phyloP scores from a whole-genome alignment of 2,113 vertebrate genomes.

The Vombatus ursinus region DNA sequence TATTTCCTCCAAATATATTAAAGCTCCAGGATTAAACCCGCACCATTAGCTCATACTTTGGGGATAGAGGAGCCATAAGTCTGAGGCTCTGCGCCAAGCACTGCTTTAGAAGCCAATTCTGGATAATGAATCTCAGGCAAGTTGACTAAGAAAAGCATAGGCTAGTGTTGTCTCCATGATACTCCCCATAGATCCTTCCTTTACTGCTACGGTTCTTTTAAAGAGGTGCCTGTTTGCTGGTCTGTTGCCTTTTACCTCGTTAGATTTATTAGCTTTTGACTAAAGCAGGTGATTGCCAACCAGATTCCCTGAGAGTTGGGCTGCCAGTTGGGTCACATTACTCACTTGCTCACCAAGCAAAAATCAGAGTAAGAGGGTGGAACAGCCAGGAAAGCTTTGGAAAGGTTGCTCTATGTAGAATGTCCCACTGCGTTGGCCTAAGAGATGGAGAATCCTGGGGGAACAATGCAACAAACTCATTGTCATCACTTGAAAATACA shows the following conservation, averaged over 20 bases:
- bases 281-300: conserved; percentile 31
- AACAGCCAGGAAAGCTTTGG: neutral
- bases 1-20: neutral
- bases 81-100: neutral
- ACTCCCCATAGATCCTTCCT: conserved; percentile 55
- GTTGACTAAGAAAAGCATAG: conserved; percentile 41
- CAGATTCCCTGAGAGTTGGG: neutral
- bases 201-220: conserved; percentile 36
- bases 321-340: neutral
- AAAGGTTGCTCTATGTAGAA: neutral
- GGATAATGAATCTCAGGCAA: conserved; percentile 50
- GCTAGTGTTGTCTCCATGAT: conserved; percentile 10
- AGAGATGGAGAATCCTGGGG: conserved; percentile 13
- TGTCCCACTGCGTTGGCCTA: conserved; percentile 1
- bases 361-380: neutral
- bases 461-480: neutral
- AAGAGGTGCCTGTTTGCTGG: conserved; percentile 50
- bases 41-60: neutral
- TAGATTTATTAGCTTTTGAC: conserved; percentile 66
- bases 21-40: conserved; percentile 2
- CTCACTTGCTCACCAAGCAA: conserved; percentile 12
- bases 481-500: neutral
- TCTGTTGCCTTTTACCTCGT: conserved; percentile 45
- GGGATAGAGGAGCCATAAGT: conserved; percentile 2
- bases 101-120: conserved; percentile 33